A percentile compares a stretch with the other conserved stretches of the same genome.
These are phyloP conservation scores for Drosophila lutescens DNA, from an alignment of 2,888 invertebrate genomes.

Conservation along the genomic window DNA sequence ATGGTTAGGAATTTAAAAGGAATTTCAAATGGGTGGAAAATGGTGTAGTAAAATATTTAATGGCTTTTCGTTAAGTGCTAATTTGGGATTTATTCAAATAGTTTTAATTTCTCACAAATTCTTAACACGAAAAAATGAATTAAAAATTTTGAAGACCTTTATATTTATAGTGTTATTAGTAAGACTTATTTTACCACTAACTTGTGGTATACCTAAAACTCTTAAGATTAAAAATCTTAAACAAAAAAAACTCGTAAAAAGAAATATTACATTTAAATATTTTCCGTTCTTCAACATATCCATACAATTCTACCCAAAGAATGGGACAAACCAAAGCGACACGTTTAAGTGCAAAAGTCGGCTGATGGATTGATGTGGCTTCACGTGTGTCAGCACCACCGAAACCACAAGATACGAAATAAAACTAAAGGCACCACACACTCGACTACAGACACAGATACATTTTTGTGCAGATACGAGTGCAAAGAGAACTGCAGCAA, in stretches of 20 bases:
- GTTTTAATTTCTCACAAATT: not conserved
- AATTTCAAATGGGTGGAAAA: not conserved
- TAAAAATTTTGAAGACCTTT: no score
- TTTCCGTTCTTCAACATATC: no score
- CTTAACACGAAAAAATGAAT: no score
- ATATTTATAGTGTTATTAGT: no score
- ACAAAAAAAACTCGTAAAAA: no score
- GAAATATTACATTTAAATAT: not conserved
- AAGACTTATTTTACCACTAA: no score
- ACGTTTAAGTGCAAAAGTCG: constrained; percentile 61
- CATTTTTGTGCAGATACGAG: constrained; percentile 4
- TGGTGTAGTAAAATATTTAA: not conserved
- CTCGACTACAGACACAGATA: constrained; percentile 12
- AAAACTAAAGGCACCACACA: not conserved
- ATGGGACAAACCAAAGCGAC: constrained; percentile 42
- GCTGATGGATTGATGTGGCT: constrained; percentile 77
- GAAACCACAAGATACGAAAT: constrained; percentile 29
- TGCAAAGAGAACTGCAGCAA: constrained; percentile 42
- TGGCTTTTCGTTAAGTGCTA: not conserved
- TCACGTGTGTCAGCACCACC: constrained; percentile 45
- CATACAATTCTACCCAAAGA: not conserved
- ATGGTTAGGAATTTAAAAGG: not conserved
- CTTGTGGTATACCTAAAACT: no score
- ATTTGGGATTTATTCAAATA: not conserved
- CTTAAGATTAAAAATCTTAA: no score